A percentile compares a stretch with the other conserved stretches of the same genome.
These are phyloP conservation scores for Urocynchramus pylzowi DNA, from an alignment of 2,113 vertebrate species.

Conservation along the genomic window DNA sequence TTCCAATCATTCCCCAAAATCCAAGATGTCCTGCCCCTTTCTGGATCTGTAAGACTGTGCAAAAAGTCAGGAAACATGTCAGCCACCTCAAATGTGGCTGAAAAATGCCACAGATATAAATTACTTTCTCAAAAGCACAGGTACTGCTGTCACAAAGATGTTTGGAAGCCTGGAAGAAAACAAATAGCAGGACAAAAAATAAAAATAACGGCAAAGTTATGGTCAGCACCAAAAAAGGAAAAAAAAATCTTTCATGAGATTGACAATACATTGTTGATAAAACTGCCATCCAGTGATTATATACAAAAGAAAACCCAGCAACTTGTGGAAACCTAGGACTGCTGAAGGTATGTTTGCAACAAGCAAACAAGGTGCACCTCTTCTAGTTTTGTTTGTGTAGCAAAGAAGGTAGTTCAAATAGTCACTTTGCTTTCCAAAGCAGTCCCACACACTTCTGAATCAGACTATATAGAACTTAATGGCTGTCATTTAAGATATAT, in stretches of 20 bases:
- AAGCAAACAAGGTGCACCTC: not conserved
- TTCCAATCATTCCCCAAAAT: not conserved
- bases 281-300: not conserved
- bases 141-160: not conserved
- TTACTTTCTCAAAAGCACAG: not conserved
- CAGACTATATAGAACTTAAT: not conserved
- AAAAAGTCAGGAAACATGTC: not conserved
- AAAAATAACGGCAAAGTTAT: not conserved
- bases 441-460: not conserved
- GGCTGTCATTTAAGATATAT: not conserved
- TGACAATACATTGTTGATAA: not conserved
- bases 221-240: fast-evolving
- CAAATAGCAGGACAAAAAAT: not conserved
- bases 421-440: not conserved
- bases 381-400: not conserved
- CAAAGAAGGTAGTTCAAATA: not conserved
- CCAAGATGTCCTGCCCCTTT: not conserved
- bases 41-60: not conserved
- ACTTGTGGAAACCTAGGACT: not conserved
- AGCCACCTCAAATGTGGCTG: not conserved
- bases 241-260: not conserved
- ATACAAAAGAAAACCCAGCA: not conserved
- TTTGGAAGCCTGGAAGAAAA: not conserved
- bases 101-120: not conserved
- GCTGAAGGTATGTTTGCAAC: not conserved